Percentiles rank a stretch among this genome's conserved stretches.
Conservation (phyloP, 2,888 invertebrate species). For the Mythimna pallens region DNA sequence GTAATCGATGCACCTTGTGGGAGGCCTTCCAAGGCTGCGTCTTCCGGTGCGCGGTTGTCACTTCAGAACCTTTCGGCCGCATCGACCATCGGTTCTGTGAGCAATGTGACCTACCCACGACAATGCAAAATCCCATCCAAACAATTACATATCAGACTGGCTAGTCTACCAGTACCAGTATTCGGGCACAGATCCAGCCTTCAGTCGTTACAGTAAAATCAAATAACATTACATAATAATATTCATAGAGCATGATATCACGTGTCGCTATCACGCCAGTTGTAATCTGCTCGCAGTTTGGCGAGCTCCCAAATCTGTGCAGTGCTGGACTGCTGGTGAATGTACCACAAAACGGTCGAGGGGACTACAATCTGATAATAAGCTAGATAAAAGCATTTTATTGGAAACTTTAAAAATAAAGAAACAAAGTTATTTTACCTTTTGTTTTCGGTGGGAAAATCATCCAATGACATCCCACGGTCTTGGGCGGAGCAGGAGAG, state of each 20-base stretch:
- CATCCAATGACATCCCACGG: too few species aligned
- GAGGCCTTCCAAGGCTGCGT: too few species aligned
- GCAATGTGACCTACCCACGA: too few species aligned
- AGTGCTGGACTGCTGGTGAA: constrained; percentile 20
- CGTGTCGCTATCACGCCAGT: background rate
- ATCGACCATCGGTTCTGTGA: too few species aligned
- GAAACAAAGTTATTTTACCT: too few species aligned
- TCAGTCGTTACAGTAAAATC: background rate
- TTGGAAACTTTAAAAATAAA: background rate
- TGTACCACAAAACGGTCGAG: constrained; percentile 9
- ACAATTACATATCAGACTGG: background rate
- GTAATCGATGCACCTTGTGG: too few species aligned
- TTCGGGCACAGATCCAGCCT: background rate
- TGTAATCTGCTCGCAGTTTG: constrained; percentile 36
- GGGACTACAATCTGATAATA: constrained; percentile 3
- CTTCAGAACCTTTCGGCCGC: too few species aligned
- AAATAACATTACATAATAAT: constrained; percentile 27
- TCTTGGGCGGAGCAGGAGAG: too few species aligned
- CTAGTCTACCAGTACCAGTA: background rate
- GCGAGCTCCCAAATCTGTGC: constrained; percentile 35
- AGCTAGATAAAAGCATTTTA: background rate
- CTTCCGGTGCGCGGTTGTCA: too few species aligned
- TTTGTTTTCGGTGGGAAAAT: too few species aligned
- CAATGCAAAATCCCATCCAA: too few species aligned
- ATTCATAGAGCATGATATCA: background rate